Conservation (phyloP, 2,888 invertebrate genomes). For the Mallateleia sp. region DNA sequence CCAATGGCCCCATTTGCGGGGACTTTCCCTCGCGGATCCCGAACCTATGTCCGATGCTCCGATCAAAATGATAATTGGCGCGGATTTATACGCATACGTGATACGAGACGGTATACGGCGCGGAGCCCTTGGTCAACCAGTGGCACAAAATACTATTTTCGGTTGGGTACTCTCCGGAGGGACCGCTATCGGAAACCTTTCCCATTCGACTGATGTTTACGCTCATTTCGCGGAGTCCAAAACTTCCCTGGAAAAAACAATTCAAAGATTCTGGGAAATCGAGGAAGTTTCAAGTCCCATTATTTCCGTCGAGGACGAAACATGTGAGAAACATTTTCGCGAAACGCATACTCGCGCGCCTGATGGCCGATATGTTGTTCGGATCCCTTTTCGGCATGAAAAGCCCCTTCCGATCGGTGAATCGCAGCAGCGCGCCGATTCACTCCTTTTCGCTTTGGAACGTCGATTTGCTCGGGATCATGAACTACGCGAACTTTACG, state of each 20-base stretch:
- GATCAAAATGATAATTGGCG: not conserved
- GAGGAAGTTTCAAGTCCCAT: not conserved
- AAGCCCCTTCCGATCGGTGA: not conserved
- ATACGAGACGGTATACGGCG: not conserved
- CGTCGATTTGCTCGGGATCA: not conserved
- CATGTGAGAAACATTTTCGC: not conserved
- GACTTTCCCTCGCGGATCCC: conserved; percentile 32
- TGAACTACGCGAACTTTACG: not conserved
- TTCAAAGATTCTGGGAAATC: conserved; percentile 21
- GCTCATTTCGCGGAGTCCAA: not conserved
- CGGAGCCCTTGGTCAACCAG: not conserved
- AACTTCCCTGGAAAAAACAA: too few species aligned
- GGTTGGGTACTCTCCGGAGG: too few species aligned
- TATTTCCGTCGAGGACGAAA: not conserved
- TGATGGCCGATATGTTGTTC: not conserved
- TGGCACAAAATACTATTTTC: not conserved
- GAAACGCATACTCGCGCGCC: too few species aligned
- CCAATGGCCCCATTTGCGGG: conserved; percentile 40
- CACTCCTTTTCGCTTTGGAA: not conserved
- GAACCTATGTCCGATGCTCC: not conserved
- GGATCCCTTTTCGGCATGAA: too few species aligned
- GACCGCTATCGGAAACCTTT: not conserved
- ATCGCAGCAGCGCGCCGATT: not conserved
- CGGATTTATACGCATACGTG: not conserved
- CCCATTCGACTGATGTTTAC: not conserved